Conservation (phyloP, 2,888 invertebrate species). For the Yponomeuta malinellus region DNA sequence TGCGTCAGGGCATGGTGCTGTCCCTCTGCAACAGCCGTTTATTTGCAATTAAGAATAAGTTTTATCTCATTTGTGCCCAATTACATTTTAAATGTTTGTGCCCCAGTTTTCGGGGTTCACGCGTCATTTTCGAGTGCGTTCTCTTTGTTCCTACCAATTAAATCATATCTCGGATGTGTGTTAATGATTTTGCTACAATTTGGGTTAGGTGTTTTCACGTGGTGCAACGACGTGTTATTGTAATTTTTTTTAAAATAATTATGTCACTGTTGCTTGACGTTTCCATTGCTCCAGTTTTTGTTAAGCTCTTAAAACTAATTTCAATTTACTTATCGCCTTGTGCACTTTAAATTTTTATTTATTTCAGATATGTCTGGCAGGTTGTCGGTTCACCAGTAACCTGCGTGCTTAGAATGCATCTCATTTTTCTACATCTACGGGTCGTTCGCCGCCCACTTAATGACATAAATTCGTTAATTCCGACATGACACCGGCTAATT, state of each 20-base stretch:
- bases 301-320: too few relatives aligned
- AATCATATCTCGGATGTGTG: background rate
- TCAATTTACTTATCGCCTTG: too few relatives aligned
- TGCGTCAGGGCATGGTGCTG: background rate
- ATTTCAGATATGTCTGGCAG: too few relatives aligned
- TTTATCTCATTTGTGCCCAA: slow-evolving; percentile 46
- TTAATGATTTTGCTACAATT: background rate
- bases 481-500: slow-evolving; percentile 4
- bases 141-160: background rate
- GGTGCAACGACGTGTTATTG: too few relatives aligned
- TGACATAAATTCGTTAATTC: slow-evolving; percentile 8
- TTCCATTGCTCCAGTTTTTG: too few relatives aligned
- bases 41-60: slow-evolving; percentile 22
- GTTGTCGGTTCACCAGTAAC: background rate
- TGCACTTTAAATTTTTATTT: too few relatives aligned
- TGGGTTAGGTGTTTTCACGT: background rate
- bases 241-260: too few relatives aligned
- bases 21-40: slow-evolving; percentile 16
- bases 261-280: too few relatives aligned
- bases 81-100: slow-evolving; percentile 60
- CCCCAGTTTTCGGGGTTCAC: slow-evolving; percentile 34
- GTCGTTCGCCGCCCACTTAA: background rate
- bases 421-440: too few relatives aligned
- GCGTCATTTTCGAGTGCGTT: background rate
- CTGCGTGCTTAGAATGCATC: background rate